Conservation (phyloP, 2,888 invertebrate genomes). For the Fabriciana adippe region DNA sequence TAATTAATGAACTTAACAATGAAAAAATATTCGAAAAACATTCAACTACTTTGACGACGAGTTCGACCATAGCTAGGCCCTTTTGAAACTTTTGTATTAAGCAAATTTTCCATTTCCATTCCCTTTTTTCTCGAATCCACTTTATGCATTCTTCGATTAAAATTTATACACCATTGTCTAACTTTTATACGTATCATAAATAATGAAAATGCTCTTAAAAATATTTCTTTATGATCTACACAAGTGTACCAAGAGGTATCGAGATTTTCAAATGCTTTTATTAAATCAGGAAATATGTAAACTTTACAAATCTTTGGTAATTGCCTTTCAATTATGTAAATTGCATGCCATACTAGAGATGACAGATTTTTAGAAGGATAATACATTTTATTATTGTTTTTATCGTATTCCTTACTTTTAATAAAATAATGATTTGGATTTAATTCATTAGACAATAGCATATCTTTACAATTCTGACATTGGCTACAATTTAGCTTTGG, state of each 20-base stretch:
- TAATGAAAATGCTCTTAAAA: not conserved
- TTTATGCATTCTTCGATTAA: not conserved
- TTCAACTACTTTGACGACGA: too few species aligned
- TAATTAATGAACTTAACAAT: too few species aligned
- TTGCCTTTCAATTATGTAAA: not conserved
- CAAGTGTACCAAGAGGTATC: not conserved
- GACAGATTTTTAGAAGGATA: not conserved
- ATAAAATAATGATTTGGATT: not conserved
- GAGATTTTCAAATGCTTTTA: not conserved
- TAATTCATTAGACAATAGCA: not conserved
- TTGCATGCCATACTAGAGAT: not conserved
- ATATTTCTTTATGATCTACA: too few species aligned
- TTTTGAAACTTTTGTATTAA: too few species aligned
- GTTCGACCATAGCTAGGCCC: too few species aligned
- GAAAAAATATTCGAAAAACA: too few species aligned
- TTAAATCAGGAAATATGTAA: not conserved
- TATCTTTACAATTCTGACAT: not conserved
- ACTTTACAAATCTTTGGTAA: not conserved
- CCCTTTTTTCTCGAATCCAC: not conserved
- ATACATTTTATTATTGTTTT: not conserved
- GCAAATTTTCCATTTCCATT: not conserved
- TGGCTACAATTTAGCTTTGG: not conserved
- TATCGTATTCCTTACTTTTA: not conserved
- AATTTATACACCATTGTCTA: slow-evolving; percentile 6
- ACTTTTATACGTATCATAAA: not conserved